A percentile compares a stretch with the other conserved stretches of the same genome.
Evolutionary conservation across 2,113 vertebrate genomes (phyloP).

Genomic region (Cynoglossus semilaevis): DNA sequence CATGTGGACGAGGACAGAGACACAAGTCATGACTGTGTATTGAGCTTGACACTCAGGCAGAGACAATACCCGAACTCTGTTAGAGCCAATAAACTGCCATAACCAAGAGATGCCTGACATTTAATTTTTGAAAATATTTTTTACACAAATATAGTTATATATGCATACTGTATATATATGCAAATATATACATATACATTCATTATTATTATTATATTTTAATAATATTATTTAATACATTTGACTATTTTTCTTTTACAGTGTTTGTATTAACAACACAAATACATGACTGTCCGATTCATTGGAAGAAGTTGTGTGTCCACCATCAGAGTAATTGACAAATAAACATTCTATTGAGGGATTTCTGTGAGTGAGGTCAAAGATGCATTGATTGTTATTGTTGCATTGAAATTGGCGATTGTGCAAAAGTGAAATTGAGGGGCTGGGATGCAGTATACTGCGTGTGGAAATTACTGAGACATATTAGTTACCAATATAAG

Average conservation of each 20-base stretch:
- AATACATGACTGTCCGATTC: no score
- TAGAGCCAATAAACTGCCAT: no score
- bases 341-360: constrained; percentile 9
- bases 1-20: constrained; percentile 11
- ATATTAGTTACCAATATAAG: constrained; percentile 46
- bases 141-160: no score
- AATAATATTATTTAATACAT: no score
- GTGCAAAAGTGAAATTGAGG: constrained; percentile 22
- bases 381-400: constrained; percentile 25
- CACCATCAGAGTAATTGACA: constrained; percentile 41
- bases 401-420: constrained; percentile 30
- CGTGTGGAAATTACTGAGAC: constrained; percentile 26
- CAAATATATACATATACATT: no score
- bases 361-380: background rate
- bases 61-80: constrained; percentile 51
- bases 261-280: background rate
- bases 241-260: no score
- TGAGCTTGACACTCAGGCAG: constrained; percentile 21
- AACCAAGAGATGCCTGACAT: no score
- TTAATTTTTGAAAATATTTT: no score
- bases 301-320: constrained; percentile 17
- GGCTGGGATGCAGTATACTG: constrained; percentile 2
- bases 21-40: constrained; percentile 13
- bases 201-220: no score
- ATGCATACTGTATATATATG: constrained; percentile 54